Base-by-base conservation (phyloP, 2,888 invertebrate species). In the Cataglyphis rosenhaueri region DNA sequence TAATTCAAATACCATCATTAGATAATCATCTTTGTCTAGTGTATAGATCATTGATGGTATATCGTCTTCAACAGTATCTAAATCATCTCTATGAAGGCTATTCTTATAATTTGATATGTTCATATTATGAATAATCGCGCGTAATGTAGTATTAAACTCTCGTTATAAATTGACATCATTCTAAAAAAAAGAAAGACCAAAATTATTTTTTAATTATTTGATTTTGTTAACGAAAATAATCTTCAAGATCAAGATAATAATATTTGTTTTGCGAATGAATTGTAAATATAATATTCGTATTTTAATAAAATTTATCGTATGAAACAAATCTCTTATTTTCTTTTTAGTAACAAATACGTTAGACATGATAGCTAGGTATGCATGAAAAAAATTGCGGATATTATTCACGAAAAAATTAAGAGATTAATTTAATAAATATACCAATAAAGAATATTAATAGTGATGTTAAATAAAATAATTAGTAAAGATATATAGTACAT, bases 1-100 rank as follows among this genome's bases (percentile, higher is more conserved):
- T 96, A 64, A 95, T 97, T 48, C 95, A 96, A 2, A 95, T 97
- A 84, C 96, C 96, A 71, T 96, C 96, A 0, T 95, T 95, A 70
- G 95, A 96, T 92, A 97, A 97, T 95, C 95, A 96, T 66, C 95
- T 97, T 18, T 96, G 96, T 94, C 95, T 97, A 55, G 96, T 97
- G 74, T 96, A 96, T 90, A 95, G 96, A 73, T 95, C 95, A 83
- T 91, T 92, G 66, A 95, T 94, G 94, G 96, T 95, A 93, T 88
- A 86, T 38, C 92, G 94, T 29, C 84, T 93, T 74, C 93, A 94
- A 66, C 93, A 92, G 71, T 94, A 94, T 81, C 88, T 94, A 18
- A 93, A 93, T 86, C 94, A 94, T 86, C 92, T 92, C 79, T 92
- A 90, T 84, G 91, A 92, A 81, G 94, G 92, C 70, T 92, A 93